Conservation (phyloP, 2,113 vertebrate genomes). For the Spheniscus mendiculus region DNA sequence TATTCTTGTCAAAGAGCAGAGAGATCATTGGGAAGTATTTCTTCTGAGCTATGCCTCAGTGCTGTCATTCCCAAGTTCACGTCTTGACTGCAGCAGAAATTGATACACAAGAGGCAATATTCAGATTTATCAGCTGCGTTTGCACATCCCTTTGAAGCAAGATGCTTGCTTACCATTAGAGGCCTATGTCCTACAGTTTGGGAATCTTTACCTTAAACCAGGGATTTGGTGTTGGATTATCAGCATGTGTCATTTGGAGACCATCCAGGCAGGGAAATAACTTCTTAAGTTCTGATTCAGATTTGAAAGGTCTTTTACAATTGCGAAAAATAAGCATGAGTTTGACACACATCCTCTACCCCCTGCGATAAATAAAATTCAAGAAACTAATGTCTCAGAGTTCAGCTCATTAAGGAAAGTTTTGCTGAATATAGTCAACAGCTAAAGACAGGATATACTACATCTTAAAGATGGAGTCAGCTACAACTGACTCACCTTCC, state of each 20-base stretch:
- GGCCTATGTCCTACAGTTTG: rapidly evolving
- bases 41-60: background rate
- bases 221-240: background rate
- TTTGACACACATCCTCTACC: background rate
- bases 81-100: background rate
- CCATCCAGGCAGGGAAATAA: background rate
- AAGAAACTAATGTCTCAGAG: rapidly evolving
- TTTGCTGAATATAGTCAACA: background rate
- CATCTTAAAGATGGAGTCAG: background rate
- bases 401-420: background rate
- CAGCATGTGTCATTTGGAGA: rapidly evolving
- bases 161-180: background rate
- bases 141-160: rapidly evolving
- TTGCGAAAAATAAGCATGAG: background rate
- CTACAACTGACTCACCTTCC: background rate
- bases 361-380: background rate
- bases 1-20: background rate
- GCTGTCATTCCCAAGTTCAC: background rate
- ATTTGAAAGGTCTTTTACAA: background rate
- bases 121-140: background rate
- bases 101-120: rapidly evolving
- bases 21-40: background rate
- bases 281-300: background rate
- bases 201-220: background rate
- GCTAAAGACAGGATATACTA: background rate